Conservation (phyloP, 2,797 vertebrate species). For the Cirrhinus molitorella region DNA sequence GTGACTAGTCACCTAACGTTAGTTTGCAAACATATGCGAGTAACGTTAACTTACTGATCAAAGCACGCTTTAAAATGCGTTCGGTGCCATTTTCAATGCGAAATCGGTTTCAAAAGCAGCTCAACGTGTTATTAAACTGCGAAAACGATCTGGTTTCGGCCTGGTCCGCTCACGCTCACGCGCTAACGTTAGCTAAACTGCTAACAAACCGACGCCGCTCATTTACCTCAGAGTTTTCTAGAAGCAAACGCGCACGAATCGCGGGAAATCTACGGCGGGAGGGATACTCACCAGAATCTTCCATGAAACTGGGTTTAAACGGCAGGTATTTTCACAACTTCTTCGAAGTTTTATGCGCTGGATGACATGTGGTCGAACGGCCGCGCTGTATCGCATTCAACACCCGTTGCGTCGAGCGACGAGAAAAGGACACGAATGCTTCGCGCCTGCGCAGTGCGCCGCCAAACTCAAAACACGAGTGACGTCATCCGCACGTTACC, state of each 20-base stretch:
- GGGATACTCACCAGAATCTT: constrained; percentile 74
- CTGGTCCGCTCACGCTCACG: neutral
- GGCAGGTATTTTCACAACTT: constrained; percentile 56
- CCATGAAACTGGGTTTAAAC: constrained; percentile 67
- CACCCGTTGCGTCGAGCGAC: constrained; percentile 68
- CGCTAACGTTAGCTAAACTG: constrained; percentile 16
- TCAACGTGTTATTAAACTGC: neutral
- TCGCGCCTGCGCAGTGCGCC: constrained; percentile 52
- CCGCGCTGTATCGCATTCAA: constrained; percentile 46
- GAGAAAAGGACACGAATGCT: constrained; percentile 50
- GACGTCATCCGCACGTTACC: too few relatives aligned
- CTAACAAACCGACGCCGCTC: constrained; percentile 14
- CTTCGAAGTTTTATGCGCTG: constrained; percentile 61
- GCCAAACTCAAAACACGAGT: neutral
- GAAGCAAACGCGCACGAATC: neutral
- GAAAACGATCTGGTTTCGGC: neutral
- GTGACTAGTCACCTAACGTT: neutral
- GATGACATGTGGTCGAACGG: constrained; percentile 57
- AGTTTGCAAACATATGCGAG: neutral
- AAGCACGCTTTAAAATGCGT: neutral
- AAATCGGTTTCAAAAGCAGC: neutral
- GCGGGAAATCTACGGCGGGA: neutral
- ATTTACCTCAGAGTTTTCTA: constrained; percentile 24
- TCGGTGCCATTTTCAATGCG: neutral
- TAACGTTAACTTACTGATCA: neutral